Evolutionary conservation across 1,140 invertebrate species (phyloP).

Genomic region (Notospermus geniculatus): DNA sequence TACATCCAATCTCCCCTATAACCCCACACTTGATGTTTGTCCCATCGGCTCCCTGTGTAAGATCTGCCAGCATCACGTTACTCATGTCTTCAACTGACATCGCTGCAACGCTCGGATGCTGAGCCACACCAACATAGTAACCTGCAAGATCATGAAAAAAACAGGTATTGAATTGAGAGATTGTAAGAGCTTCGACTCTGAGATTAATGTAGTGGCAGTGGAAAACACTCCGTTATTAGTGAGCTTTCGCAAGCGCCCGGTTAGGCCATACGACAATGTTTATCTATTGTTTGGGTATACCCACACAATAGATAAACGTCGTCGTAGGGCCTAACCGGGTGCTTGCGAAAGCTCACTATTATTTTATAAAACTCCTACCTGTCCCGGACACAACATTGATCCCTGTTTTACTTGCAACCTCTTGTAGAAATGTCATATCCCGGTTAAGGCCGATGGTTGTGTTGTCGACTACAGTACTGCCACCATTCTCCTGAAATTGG

Average conservation of each 20-base stretch:
- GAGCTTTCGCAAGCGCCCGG: too few relatives aligned
- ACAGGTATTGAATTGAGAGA: neutral
- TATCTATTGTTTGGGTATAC: too few relatives aligned
- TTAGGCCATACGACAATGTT: too few relatives aligned
- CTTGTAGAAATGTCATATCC: conserved; percentile 64
- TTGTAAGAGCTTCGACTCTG: neutral
- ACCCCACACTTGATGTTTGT: conserved; percentile 71
- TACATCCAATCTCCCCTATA: conserved; percentile 79
- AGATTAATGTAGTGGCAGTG: neutral
- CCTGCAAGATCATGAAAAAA: conserved; percentile 49
- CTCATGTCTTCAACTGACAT: conserved; percentile 63
- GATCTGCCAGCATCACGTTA: conserved; percentile 63
- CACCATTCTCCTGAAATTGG: conserved; percentile 61
- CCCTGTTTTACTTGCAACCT: conserved; percentile 63
- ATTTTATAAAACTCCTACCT: conserved; percentile 53
- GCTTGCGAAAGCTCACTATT: neutral
- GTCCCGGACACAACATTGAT: conserved; percentile 78
- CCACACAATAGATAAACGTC: neutral
- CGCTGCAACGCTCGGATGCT: conserved; percentile 53
- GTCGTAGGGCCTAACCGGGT: conserved; percentile 5
- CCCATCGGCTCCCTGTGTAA: conserved; percentile 63
- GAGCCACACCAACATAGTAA: conserved; percentile 61
- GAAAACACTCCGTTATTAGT: neutral
- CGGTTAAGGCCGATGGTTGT: conserved; percentile 69
- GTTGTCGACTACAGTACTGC: conserved; percentile 79